phyloP scores from a whole-genome alignment of 1,140 invertebrate genomes.

The Lepidurus apus region DNA sequence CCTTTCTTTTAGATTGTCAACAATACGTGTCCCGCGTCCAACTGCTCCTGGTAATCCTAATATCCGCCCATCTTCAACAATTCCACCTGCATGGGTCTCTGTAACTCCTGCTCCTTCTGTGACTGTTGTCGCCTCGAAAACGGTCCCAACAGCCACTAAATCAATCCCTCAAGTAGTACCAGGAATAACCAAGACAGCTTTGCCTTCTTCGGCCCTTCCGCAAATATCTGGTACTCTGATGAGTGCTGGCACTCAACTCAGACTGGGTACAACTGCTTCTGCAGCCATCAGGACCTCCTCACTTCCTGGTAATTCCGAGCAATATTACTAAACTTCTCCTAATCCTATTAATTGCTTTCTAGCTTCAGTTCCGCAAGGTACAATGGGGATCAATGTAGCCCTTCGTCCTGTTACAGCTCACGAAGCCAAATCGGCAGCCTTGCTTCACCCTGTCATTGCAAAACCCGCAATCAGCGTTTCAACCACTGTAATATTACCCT shows the following conservation, averaged over 20 bases:
- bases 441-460: background rate
- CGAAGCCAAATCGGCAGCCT: background rate
- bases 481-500: background rate
- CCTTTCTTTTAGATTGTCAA: background rate
- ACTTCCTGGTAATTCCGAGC: background rate
- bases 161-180: background rate
- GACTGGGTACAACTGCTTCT: background rate
- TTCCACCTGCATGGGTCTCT: constrained; percentile 23
- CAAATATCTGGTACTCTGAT: background rate
- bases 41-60: constrained; percentile 11
- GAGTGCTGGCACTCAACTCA: background rate
- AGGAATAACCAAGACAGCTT: background rate
- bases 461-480: background rate
- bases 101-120: constrained; percentile 24
- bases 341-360: background rate
- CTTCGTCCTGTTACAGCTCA: background rate
- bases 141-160: background rate
- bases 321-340: background rate
- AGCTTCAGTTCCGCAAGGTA: background rate
- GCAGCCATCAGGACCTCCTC: background rate
- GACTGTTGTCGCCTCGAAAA: background rate
- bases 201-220: background rate
- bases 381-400: background rate
- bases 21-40: background rate
- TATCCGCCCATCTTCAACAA: background rate